Evolutionary conservation across 2,888 invertebrate species (phyloP).

Genomic region (Synergus japonicus): DNA sequence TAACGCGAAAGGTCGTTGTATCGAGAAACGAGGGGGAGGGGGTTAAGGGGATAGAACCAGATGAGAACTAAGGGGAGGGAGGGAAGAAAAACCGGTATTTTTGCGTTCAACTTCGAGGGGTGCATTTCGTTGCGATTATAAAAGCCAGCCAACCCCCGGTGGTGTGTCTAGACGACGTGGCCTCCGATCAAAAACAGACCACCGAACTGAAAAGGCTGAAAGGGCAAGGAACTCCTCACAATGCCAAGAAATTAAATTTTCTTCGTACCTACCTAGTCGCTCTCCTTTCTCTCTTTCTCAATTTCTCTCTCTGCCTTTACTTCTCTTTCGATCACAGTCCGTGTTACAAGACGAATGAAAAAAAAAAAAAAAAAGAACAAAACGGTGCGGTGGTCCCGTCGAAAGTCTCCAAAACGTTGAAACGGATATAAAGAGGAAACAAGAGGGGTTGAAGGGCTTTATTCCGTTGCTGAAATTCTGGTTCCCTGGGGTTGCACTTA

Average conservation of each 20-base stretch:
- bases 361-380: slow-evolving; percentile 44
- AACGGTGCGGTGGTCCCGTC: slow-evolving; percentile 12
- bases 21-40: slow-evolving; percentile 48
- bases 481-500: slow-evolving; percentile 33
- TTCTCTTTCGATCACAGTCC: slow-evolving; percentile 56
- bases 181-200: slow-evolving; percentile 76
- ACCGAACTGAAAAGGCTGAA: slow-evolving; percentile 73
- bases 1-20: slow-evolving; percentile 61
- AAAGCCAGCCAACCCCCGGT: slow-evolving; percentile 71
- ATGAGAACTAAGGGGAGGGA: slow-evolving; percentile 49
- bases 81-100: slow-evolving; percentile 71
- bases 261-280: slow-evolving; percentile 60
- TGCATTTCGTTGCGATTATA: slow-evolving; percentile 76
- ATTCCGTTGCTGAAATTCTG: slow-evolving; percentile 20
- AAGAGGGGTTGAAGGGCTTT: slow-evolving; percentile 23
- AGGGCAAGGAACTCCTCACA: slow-evolving; percentile 75
- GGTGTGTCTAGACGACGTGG: slow-evolving; percentile 72
- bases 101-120: slow-evolving; percentile 70
- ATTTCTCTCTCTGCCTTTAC: slow-evolving; percentile 50
- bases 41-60: slow-evolving; percentile 57
- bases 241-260: slow-evolving; percentile 76
- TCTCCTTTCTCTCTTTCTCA: slow-evolving; percentile 45
- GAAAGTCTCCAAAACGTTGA: slow-evolving; percentile 27
- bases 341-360: slow-evolving; percentile 51
- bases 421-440: slow-evolving; percentile 32